A percentile compares a stretch with the other conserved stretches of the same genome.
Conservation (phyloP, 2,113 vertebrate genomes). For the Illadopsis cleaveri region DNA sequence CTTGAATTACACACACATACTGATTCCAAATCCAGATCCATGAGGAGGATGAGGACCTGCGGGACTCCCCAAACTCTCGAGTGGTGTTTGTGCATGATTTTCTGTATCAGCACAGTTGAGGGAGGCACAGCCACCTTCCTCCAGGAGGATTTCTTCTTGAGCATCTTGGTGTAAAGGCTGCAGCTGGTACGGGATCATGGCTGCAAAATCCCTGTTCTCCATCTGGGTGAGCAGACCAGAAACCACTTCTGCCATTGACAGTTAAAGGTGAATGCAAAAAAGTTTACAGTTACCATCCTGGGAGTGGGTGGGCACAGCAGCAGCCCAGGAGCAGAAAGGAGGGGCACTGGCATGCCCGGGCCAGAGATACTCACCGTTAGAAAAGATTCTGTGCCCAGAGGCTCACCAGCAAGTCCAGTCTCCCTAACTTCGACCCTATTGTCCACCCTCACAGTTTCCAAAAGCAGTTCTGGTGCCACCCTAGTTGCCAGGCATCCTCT, state of each 20-base stretch:
- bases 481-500: neutral
- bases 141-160: neutral
- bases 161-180: neutral
- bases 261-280: neutral
- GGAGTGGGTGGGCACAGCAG: rapidly evolving
- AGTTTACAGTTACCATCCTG: rapidly evolving
- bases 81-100: rapidly evolving
- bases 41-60: rapidly evolving
- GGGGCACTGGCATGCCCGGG: rapidly evolving
- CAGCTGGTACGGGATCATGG: neutral
- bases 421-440: rapidly evolving
- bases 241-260: neutral
- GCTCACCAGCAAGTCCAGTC: neutral
- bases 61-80: rapidly evolving
- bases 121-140: neutral
- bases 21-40: neutral
- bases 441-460: neutral
- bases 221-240: neutral
- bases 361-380: too few relatives aligned
- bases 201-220: neutral
- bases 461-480: too few relatives aligned
- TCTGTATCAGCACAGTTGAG: neutral
- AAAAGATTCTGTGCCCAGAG: neutral
- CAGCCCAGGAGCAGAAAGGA: neutral
- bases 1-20: rapidly evolving